Base-by-base conservation (phyloP, 2,797 vertebrate species). In the Pampus argenteus region DNA sequence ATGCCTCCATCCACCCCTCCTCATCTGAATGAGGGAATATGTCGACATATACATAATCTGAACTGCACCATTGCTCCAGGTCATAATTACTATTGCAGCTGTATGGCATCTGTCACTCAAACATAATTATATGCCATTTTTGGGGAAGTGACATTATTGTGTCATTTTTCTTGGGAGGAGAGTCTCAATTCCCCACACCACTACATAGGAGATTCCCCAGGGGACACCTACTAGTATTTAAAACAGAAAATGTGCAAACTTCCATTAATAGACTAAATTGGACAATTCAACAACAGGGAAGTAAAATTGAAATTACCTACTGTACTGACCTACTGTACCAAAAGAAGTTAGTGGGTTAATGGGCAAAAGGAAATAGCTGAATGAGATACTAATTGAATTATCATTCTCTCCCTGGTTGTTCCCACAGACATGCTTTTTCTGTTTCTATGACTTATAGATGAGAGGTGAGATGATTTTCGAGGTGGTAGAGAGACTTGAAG, bases 401-500 rank as follows among this genome's bases (percentile, higher is more conserved):
- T 65, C 58, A 71, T 73, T 75, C 48, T 59, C 18, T 13, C 52
- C 20, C 44, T 44, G 56, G 34, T 36, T 42, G 51, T 72, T 63
- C 56, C 5, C 13, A 29, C 25, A 50, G 17, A 68, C 51, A 38
- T 3, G 6, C 42, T 7, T 54, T 52, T 45, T 82, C 75, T 76
- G 51, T 72, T 36, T 70, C 55, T 38, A 22, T 67, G 57, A 76
- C 73, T 72, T 65, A 75, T 76, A 78, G 57, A 81, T 81, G 75
- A 81, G 78, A 81, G 60, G 68, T n/a, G 1, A 68, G 70, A 81
- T 83, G 77, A 76, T 83, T 86, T 62, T 81, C 68, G 85, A 76
- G 73, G 71, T 82, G 69, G 66, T 51, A 18, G 45, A 77, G 42
- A 78, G 79, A 78, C 57, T 64, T 69, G 61, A 68, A 81, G 76